Evolutionary conservation across 2,888 invertebrate species (phyloP).

Genomic region (Brachynemurus nebulosus): DNA sequence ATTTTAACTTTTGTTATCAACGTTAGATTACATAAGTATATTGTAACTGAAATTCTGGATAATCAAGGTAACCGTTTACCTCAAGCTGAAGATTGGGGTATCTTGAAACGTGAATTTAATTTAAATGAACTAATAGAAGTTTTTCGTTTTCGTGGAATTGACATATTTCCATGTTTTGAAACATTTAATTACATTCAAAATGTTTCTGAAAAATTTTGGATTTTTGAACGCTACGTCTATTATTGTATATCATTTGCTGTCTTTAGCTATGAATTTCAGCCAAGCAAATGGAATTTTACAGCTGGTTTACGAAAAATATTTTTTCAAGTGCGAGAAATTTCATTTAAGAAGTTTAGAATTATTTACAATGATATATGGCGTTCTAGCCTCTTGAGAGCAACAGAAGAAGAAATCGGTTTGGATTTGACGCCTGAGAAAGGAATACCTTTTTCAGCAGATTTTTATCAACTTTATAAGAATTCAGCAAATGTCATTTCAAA

Average conservation of each 20-base stretch:
- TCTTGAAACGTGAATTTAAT: background rate
- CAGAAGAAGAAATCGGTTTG: background rate
- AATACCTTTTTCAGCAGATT: background rate
- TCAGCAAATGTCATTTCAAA: background rate
- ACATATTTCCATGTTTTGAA: slow-evolving; percentile 4
- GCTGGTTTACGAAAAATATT: background rate
- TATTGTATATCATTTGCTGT: background rate
- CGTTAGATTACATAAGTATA: background rate
- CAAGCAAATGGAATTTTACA: background rate
- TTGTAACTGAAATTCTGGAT: background rate
- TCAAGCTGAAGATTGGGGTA: background rate
- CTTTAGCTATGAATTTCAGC: background rate
- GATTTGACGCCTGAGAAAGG: background rate
- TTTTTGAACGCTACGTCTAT: slow-evolving; percentile 1
- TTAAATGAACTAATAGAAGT: background rate
- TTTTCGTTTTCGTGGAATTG: background rate
- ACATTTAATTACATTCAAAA: background rate
- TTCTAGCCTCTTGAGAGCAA: background rate
- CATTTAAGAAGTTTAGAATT: background rate
- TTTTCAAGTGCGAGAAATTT: background rate
- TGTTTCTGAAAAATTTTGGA: slow-evolving; percentile 1
- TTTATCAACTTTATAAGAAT: background rate
- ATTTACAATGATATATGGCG: background rate
- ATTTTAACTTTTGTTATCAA: background rate
- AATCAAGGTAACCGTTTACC: background rate